A percentile compares a stretch with the other conserved stretches of the same genome.
Evolutionary conservation across 2,113 vertebrate species (phyloP).

Genomic region (Pica pica): DNA sequence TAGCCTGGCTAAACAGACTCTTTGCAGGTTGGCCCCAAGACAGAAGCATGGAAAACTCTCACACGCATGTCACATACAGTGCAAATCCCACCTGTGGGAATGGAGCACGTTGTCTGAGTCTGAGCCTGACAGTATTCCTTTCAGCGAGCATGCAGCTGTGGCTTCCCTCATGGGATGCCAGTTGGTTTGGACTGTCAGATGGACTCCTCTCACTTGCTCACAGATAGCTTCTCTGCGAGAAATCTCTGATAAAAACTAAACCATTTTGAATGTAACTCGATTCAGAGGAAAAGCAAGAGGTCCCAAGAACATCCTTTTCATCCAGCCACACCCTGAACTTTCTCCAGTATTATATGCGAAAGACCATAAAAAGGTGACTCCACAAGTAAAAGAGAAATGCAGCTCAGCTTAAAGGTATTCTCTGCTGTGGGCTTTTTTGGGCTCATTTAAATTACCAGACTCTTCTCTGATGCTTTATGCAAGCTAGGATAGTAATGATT

Average conservation of each 20-base stretch:
- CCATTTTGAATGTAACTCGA: neutral
- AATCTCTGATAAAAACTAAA: neutral
- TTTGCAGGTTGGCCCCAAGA: neutral
- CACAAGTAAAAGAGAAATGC: neutral
- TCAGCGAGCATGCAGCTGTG: fast-evolving
- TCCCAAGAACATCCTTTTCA: neutral
- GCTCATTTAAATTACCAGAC: neutral
- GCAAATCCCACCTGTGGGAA: neutral
- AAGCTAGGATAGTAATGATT: neutral
- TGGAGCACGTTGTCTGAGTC: neutral
- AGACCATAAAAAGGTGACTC: neutral
- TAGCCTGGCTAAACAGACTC: neutral
- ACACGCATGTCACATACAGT: fast-evolving
- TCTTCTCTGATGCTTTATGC: neutral
- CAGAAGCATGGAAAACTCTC: neutral
- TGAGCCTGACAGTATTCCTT: neutral
- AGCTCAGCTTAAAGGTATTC: neutral
- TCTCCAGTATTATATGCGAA: neutral
- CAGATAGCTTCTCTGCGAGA: neutral
- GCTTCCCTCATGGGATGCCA: neutral
- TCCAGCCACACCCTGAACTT: neutral
- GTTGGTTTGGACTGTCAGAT: neutral
- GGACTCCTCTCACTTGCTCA: neutral
- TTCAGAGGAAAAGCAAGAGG: neutral
- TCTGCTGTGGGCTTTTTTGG: neutral